Conservation (phyloP, 1,140 invertebrate genomes). For the Ceratosolen fusciceps region DNA sequence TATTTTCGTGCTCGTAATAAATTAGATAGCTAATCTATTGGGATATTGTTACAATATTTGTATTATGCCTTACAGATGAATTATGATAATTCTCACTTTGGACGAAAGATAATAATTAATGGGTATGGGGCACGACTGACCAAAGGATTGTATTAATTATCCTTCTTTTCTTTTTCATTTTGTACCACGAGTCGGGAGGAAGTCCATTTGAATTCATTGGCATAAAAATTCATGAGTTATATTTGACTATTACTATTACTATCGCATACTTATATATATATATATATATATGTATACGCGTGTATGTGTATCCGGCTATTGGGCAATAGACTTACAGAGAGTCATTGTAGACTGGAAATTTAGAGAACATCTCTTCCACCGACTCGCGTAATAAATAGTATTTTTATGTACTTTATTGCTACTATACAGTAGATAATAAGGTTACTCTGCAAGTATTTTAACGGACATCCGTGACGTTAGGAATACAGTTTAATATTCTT, state of each 20-base stretch:
- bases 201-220: neutral
- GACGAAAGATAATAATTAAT: neutral
- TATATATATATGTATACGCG: no score
- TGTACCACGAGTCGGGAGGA: neutral
- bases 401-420: no score
- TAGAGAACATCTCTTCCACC: neutral
- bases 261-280: neutral
- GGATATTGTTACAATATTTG: neutral
- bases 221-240: neutral
- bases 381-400: neutral
- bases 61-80: neutral
- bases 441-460: no score
- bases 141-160: slow-evolving; percentile 4
- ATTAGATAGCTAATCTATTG: no score
- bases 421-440: no score
- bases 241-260: neutral
- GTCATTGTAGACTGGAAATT: neutral
- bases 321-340: neutral
- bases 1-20: no score
- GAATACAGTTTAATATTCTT: no score
- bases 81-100: neutral
- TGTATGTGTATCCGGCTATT: no score
- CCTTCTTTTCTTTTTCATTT: no score
- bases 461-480: no score
- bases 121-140: no score